Conservation (phyloP, 2,888 invertebrate species). For the Trilocha varians region DNA sequence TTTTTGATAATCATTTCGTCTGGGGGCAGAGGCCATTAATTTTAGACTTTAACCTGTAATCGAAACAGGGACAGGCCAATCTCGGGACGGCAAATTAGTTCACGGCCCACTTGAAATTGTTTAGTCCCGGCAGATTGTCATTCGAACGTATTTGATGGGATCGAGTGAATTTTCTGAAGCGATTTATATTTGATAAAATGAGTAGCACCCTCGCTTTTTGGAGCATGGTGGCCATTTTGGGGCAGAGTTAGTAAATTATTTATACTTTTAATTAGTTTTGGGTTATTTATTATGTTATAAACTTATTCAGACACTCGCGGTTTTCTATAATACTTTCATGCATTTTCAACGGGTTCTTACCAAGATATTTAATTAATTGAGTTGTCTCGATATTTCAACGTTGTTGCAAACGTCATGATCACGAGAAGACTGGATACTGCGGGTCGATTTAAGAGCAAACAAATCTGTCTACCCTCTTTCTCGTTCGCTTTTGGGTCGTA, state of each 20-base stretch:
- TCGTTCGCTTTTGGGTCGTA: no score
- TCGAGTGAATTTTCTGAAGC: conserved; percentile 12
- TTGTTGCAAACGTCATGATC: no score
- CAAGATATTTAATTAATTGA: no score
- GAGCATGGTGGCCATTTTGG: conserved; percentile 39
- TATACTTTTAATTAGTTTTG: not conserved
- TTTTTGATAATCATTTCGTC: conserved; percentile 51
- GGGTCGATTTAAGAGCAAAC: no score
- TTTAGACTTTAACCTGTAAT: conserved; percentile 43
- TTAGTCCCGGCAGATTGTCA: conserved; percentile 24
- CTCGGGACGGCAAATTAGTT: conserved; percentile 33
- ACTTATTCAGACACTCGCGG: no score
- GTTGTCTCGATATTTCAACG: no score
- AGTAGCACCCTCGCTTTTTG: conserved; percentile 39
- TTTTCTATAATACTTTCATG: no score
- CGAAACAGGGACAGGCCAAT: conserved; percentile 36
- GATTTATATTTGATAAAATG: conserved; percentile 28
- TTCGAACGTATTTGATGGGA: conserved; percentile 12
- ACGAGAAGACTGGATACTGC: no score
- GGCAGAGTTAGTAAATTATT: conserved; percentile 43
- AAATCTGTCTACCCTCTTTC: no score
- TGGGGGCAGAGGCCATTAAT: conserved; percentile 41
- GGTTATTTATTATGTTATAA: no score
- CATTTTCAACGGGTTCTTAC: no score
- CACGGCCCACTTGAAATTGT: conserved; percentile 43